Percentiles rank a stretch among this genome's conserved stretches.
phyloP scores from a whole-genome alignment of 2,113 vertebrate species.

The Gobius niger region DNA sequence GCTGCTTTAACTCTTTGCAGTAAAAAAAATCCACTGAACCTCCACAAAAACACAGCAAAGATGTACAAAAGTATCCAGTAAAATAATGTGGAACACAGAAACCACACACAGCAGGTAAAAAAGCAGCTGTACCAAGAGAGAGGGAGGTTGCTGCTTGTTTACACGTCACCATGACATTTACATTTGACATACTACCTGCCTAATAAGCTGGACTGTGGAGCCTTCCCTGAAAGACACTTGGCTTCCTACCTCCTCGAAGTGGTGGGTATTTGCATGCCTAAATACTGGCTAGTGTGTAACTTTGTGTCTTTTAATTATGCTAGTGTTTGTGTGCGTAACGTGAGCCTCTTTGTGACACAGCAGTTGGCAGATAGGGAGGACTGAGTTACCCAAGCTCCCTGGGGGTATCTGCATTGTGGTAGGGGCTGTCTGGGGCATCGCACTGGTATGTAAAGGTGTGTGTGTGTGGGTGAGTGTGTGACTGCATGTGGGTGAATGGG shows the following conservation, averaged over 20 bases:
- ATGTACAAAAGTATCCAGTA: too few relatives aligned
- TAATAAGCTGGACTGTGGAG: constrained; percentile 24
- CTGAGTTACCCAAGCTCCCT: constrained; percentile 71
- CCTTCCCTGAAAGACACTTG: constrained; percentile 20
- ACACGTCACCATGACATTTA: too few relatives aligned
- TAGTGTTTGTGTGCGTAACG: constrained; percentile 79
- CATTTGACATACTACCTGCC: too few relatives aligned
- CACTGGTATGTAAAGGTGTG: constrained; percentile 49
- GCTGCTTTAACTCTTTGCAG: too few relatives aligned
- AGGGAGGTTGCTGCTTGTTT: too few relatives aligned
- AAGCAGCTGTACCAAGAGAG: too few relatives aligned
- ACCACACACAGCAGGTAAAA: too few relatives aligned
- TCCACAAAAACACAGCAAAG: too few relatives aligned
- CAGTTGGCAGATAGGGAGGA: constrained; percentile 88
- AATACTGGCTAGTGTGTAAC: constrained; percentile 7
- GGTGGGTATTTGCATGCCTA: constrained; percentile 9
- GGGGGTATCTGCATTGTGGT: constrained; percentile 74
- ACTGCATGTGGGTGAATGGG: constrained; percentile 12
- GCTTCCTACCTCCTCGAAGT: constrained; percentile 5
- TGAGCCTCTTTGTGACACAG: constrained; percentile 85
- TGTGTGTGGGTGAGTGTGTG: constrained; percentile 24
- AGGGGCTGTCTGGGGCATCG: constrained; percentile 69
- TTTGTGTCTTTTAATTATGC: constrained; percentile 28
- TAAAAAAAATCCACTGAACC: too few relatives aligned
- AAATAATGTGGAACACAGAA: too few relatives aligned